Conservation (phyloP, 1,140 invertebrate genomes). For the Drosophila sulfurigaster region DNA sequence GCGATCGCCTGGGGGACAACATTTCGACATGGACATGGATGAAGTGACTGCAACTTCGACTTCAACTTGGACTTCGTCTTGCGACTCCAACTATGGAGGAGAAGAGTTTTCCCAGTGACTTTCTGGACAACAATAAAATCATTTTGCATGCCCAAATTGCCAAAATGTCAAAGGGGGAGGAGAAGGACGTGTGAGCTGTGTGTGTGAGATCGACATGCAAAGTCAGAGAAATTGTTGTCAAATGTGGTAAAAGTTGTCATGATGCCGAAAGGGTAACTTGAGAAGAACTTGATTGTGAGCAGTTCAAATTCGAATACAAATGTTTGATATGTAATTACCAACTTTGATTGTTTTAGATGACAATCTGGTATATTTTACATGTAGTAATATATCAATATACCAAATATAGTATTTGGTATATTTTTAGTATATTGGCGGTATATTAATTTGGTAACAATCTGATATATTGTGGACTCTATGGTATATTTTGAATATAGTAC, state of each 20-base stretch:
- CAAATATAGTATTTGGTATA: no score
- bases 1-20: slow-evolving; percentile 27
- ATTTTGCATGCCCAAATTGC: slow-evolving; percentile 61
- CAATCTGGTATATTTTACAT: no score
- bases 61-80: not conserved
- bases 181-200: not conserved
- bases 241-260: slow-evolving; percentile 64
- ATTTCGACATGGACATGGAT: slow-evolving; percentile 42
- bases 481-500: no score
- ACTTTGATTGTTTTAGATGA: slow-evolving; percentile 2
- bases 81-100: slow-evolving; percentile 1
- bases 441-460: no score
- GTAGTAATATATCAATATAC: no score
- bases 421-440: no score
- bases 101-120: slow-evolving; percentile 40
- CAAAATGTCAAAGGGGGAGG: slow-evolving; percentile 31
- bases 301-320: not conserved
- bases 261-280: not conserved
- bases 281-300: not conserved
- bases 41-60: slow-evolving; percentile 49
- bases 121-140: slow-evolving; percentile 63
- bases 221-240: slow-evolving; percentile 60
- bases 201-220: slow-evolving; percentile 63
- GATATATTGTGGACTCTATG: no score
- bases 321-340: no score